Conservation (phyloP, 2,797 vertebrate genomes). For the Myripristis jacobus region DNA sequence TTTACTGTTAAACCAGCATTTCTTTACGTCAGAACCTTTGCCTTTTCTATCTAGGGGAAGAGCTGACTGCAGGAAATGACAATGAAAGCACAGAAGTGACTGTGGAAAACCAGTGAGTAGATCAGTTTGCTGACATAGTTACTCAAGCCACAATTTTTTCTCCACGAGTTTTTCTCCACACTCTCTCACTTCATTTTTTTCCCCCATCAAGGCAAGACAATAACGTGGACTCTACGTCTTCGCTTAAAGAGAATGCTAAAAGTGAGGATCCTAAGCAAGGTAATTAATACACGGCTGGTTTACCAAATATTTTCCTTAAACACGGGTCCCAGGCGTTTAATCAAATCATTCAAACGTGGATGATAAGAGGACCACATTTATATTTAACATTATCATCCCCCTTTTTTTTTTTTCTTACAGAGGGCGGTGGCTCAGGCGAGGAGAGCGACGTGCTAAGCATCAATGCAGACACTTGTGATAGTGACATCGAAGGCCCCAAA, state of each 20-base stretch:
- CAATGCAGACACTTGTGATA: conserved; percentile 95
- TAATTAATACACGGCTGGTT: conserved; percentile 60
- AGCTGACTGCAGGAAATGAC: conserved; percentile 80
- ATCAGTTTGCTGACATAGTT: conserved; percentile 50
- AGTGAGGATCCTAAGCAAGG: conserved; percentile 90
- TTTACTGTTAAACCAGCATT: background rate
- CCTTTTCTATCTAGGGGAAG: conserved; percentile 83
- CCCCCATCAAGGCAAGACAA: conserved; percentile 88
- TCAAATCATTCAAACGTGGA: conserved; percentile 11
- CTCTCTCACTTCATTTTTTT: background rate
- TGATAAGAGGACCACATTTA: background rate
- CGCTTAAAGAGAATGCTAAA: conserved; percentile 86
- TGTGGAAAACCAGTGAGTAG: conserved; percentile 91
- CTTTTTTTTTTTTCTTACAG: conserved; percentile 38
- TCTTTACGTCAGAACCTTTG: background rate
- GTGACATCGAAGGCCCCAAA: conserved; percentile 94
- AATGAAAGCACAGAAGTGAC: conserved; percentile 75
- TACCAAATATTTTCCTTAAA: background rate
- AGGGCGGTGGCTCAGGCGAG: conserved; percentile 86
- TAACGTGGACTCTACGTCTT: conserved; percentile 91
- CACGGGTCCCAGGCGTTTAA: background rate
- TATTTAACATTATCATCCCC: conserved; percentile 6
- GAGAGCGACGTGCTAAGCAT: conserved; percentile 98
- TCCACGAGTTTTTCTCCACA: background rate
- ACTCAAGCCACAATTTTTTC: conserved; percentile 48